Evolutionary conservation across 2,888 invertebrate genomes (phyloP), one percentile per base, ranked within the genome.

Genomic region (Drosophila tanythrix): DNA sequence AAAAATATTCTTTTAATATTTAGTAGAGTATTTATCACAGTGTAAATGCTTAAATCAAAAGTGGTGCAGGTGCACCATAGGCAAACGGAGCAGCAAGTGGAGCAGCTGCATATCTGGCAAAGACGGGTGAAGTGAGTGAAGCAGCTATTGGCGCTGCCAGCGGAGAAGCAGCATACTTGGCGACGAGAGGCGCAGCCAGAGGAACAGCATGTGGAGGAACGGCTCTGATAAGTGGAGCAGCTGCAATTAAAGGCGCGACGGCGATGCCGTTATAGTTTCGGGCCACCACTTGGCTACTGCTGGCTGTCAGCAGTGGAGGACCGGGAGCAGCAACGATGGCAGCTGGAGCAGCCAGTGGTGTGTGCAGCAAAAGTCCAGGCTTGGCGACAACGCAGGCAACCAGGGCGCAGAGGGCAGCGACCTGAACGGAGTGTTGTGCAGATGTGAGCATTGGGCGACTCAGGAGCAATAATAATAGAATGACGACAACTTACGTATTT

Each of bases 221-320:
- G 33, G 56, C 15, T 4, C 68, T 27, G 52, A 65, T 43, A 13
- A 53, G 76, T 15, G 87, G 78, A n/a, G 70, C 78, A 36, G 82
- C 57, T 27, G 80, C 72, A 55, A 81, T 51, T 38, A 85, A 8
- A 2, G 88, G 82, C 7, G 87, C 81, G 13, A 75, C 36, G 13
- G 83, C 83, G 51, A 89, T 82, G n/a, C 86, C 88, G 72, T 89
- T 88, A 55, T 73, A 79, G 56, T 81, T 89, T 15, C 88, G 65
- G 7, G 86, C 86, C 52, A 89, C 72, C 50, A 84, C 76, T 63
- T 89, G 87, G 53, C 82, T 89, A 57, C 88, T 89, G 55, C 83
- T 86, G 62, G 89, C 88, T 29, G 89, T 88, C 36, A 89, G 77
- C 21, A 84, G 25, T 15, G 46, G 76, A 1, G 82, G 82, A n/a